Evolutionary conservation across 2,888 invertebrate species (phyloP), one percentile per base, ranked within the genome.

Genomic region (Phrixothrix hirtus): DNA sequence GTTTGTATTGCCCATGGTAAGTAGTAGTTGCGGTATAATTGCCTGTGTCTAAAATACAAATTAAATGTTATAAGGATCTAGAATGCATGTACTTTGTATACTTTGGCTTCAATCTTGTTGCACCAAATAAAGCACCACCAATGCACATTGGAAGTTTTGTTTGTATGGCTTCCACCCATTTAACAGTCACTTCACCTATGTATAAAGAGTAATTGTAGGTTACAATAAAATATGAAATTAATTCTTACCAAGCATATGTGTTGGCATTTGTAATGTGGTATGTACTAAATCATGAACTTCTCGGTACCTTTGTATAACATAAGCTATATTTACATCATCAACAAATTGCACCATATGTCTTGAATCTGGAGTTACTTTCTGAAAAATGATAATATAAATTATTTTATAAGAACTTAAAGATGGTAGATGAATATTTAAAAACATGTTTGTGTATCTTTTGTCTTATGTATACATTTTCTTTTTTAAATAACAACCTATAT

Each of bases 81-180:
- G n/a, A n/a, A n/a, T n/a, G n/a, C n/a, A n/a, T n/a, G n/a, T n/a
- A n/a, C n/a, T n/a, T n/a, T n/a, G 13, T 12, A 77, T 78, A 84
- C 86, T 90, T 94, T 45, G 93, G 89, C 64, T 86, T 86, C 9
- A 98, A 79, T 61, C 97, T 80, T 9, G 88, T 78, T 1, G 96
- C 92, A 7, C 97, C 98, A 81, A 95, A 94, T 47, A 97, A 80
- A 0, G 92, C 97, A 12, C 92, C 99, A 41, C 88, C 85, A 54
- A 93, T 81, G 70, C 97, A 97, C 97, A 99, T 97, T 0, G 99
- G 99, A 15, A 99, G 78, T 39, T 86, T 88, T 7, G 90, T 92
- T 77, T 99, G 99, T 48, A 98, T 83, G 0, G 90, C 98, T 81
- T 99, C 99, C 37, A 99, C 85, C 95, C 97, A 97, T 78, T 99